A percentile compares a stretch with the other conserved stretches of the same genome.
Evolutionary conservation across 2,888 invertebrate genomes (phyloP).

Genomic region (Callimorpha dominula): DNA sequence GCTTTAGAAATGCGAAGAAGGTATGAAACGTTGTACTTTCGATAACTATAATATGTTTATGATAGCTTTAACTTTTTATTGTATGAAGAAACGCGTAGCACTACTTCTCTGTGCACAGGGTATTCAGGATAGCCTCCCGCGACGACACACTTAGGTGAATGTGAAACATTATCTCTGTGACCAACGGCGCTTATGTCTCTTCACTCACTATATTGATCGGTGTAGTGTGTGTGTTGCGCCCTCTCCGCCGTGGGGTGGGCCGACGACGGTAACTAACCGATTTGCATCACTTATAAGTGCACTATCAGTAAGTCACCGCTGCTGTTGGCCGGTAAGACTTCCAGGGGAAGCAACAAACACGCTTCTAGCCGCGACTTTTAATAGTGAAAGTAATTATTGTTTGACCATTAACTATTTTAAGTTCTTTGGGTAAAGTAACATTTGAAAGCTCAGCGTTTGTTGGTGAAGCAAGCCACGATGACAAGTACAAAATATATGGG

Average conservation of each 20-base stretch:
- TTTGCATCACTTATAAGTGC: constrained; percentile 16
- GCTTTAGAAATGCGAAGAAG: too few species aligned
- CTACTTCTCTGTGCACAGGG: background rate
- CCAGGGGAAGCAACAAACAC: constrained; percentile 5
- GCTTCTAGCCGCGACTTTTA: background rate
- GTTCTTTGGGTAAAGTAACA: background rate
- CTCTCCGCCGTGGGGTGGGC: background rate
- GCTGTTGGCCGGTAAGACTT: constrained; percentile 8
- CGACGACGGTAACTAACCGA: constrained; percentile 17
- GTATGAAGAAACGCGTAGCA: background rate
- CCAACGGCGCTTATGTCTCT: background rate
- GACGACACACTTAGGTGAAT: background rate
- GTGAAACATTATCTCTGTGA: background rate
- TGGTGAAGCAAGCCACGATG: background rate
- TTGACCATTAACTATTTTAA: background rate
- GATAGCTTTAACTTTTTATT: too few species aligned
- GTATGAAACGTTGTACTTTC: too few species aligned
- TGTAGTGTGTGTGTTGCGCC: constrained; percentile 5
- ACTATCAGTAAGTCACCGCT: constrained; percentile 18
- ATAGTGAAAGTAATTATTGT: background rate
- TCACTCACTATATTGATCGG: background rate
- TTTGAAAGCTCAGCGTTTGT: background rate
- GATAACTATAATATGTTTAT: too few species aligned
- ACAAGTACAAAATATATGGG: background rate
- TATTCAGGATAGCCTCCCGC: background rate